phyloP scores from a whole-genome alignment of 2,797 vertebrate genomes.

The Galaxias olidus region DNA sequence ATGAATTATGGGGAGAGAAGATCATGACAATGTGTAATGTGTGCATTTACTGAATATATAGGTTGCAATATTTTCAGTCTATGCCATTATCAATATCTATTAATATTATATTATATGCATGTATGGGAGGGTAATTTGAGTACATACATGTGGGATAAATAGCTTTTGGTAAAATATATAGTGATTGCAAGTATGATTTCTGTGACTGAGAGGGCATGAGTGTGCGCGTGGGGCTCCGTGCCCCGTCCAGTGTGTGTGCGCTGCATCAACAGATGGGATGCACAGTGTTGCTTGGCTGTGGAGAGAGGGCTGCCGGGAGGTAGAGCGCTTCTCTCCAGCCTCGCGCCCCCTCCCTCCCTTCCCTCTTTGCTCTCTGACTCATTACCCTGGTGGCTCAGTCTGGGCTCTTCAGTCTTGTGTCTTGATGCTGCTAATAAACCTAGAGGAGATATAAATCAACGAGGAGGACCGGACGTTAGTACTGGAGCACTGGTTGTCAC shows the following conservation, averaged over 20 bases:
- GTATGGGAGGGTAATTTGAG: too few species aligned
- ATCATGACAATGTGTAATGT: too few species aligned
- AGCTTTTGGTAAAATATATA: too few species aligned
- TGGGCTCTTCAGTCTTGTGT: constrained; percentile 94
- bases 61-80: too few species aligned
- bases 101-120: too few species aligned
- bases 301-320: constrained; percentile 82
- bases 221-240: too few species aligned
- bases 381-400: constrained; percentile 98
- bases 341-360: constrained; percentile 35
- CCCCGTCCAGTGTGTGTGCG: constrained; percentile 76
- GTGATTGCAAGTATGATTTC: too few species aligned
- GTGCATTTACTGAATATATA: too few species aligned
- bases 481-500: constrained; percentile 54
- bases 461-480: constrained; percentile 99
- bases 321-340: constrained; percentile 62
- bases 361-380: constrained; percentile 88
- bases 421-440: constrained; percentile 99
- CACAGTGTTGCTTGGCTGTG: constrained; percentile 78
- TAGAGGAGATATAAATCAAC: constrained; percentile 99
- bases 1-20: too few species aligned
- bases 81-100: too few species aligned
- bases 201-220: too few species aligned
- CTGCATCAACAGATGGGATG: constrained; percentile 89
- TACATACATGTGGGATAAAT: too few species aligned